Conservation (phyloP, 2,797 vertebrate genomes). For the Neoniphon sammara region DNA sequence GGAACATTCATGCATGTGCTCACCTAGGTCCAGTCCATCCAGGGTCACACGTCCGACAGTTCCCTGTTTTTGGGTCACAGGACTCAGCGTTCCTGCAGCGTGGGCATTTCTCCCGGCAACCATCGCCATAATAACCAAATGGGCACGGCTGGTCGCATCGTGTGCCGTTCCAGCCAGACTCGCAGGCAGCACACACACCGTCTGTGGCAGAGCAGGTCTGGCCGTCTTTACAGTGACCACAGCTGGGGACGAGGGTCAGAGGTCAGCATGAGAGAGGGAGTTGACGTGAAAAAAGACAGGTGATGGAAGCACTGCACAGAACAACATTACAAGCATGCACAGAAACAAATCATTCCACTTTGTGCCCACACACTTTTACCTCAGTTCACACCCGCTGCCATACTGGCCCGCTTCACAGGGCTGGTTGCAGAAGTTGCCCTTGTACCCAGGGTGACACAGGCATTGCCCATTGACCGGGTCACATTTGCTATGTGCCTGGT, state of each 20-base stretch:
- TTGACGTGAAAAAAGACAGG: background rate
- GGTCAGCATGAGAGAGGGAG: background rate
- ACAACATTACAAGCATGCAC: background rate
- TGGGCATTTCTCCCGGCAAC: conserved; percentile 86
- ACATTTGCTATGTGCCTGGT: conserved; percentile 84
- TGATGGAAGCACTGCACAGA: background rate
- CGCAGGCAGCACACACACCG: conserved; percentile 87
- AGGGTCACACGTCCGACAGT: conserved; percentile 86
- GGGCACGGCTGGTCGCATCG: conserved; percentile 86
- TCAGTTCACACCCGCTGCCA: conserved; percentile 84
- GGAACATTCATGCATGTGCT: background rate
- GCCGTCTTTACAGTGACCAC: conserved; percentile 84
- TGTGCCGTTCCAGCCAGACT: conserved; percentile 91
- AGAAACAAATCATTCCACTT: background rate
- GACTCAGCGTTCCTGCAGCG: conserved; percentile 81
- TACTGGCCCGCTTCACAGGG: conserved; percentile 83
- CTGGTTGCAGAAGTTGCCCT: conserved; percentile 82
- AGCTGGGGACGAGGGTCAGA: conserved; percentile 69
- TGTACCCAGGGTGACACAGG: conserved; percentile 87
- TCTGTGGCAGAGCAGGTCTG: conserved; percentile 83
- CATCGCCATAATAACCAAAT: conserved; percentile 83
- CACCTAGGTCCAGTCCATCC: conserved; percentile 91
- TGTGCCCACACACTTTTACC: conserved; percentile 45
- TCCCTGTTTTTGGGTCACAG: conserved; percentile 85
- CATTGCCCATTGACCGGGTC: conserved; percentile 80